Conservation (phyloP, 2,888 invertebrate genomes). For the Cerceris rybyensis region DNA sequence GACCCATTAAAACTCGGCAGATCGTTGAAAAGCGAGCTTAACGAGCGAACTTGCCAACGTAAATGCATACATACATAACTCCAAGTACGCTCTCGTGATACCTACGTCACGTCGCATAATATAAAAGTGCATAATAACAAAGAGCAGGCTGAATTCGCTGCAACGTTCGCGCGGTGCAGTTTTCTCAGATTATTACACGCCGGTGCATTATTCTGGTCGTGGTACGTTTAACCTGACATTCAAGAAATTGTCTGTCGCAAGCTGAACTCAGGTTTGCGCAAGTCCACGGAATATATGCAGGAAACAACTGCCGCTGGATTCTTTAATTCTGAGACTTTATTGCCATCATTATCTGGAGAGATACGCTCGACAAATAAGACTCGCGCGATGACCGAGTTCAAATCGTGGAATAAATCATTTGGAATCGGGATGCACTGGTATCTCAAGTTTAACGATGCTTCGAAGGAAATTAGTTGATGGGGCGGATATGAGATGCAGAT, state of each 20-base stretch:
- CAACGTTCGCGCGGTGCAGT: slow-evolving; percentile 34
- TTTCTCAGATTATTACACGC: slow-evolving; percentile 55
- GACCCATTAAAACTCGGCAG: too few species aligned
- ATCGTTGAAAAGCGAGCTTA: too few species aligned
- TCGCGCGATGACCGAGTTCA: not conserved
- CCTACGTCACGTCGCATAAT: slow-evolving; percentile 31
- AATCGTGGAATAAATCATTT: not conserved
- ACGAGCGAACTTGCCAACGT: not conserved
- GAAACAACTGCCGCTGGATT: slow-evolving; percentile 39
- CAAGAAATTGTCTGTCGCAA: slow-evolving; percentile 59
- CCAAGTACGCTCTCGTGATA: slow-evolving; percentile 10
- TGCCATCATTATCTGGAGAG: slow-evolving; percentile 21
- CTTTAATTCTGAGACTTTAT: slow-evolving; percentile 40
- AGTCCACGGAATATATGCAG: slow-evolving; percentile 36
- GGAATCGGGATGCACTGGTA: not conserved
- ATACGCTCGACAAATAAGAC: slow-evolving; percentile 18
- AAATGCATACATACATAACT: too few species aligned
- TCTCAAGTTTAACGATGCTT: too few species aligned
- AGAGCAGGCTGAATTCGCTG: slow-evolving; percentile 46
- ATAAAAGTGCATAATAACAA: slow-evolving; percentile 40
- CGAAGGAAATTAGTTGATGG: too few species aligned
- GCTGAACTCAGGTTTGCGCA: slow-evolving; percentile 46
- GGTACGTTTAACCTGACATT: slow-evolving; percentile 62
- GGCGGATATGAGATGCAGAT: too few species aligned
- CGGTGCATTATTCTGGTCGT: slow-evolving; percentile 39